Conservation (phyloP, 2,113 vertebrate genomes). For the Chaetops frenatus region DNA sequence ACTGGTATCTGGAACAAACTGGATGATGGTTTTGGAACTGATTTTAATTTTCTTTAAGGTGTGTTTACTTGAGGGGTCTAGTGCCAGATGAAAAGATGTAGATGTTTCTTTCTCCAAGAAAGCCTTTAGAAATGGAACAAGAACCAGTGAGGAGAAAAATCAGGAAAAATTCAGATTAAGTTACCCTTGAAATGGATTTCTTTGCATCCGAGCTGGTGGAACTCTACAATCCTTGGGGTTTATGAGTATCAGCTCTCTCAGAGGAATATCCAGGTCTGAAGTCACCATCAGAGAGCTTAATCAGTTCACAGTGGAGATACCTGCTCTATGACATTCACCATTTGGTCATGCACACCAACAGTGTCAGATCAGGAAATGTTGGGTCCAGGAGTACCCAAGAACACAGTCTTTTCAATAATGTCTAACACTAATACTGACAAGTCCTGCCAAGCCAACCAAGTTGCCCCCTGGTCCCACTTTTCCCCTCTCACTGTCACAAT, state of each 20-base stretch:
- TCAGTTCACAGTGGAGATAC: background rate
- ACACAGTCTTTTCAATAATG: background rate
- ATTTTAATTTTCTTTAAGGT: background rate
- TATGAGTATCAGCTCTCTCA: background rate
- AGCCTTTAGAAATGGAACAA: background rate
- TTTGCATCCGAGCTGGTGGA: background rate
- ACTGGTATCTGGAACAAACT: background rate
- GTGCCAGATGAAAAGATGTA: background rate
- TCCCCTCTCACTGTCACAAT: background rate
- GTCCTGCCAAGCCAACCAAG: background rate
- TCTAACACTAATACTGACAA: background rate
- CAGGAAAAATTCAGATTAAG: background rate
- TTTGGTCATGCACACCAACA: background rate
- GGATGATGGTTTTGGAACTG: background rate
- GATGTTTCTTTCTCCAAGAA: background rate
- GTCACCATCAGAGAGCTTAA: background rate
- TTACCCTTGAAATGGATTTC: background rate
- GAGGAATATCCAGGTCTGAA: background rate
- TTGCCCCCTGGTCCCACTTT: background rate
- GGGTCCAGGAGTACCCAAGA: background rate
- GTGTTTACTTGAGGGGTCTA: background rate
- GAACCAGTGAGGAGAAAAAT: background rate
- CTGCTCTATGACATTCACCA: accelerated
- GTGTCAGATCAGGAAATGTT: background rate
- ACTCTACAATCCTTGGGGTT: background rate